phyloP scores from a whole-genome alignment of 23 tunicate species.

The Halocynthia aurantium region DNA sequence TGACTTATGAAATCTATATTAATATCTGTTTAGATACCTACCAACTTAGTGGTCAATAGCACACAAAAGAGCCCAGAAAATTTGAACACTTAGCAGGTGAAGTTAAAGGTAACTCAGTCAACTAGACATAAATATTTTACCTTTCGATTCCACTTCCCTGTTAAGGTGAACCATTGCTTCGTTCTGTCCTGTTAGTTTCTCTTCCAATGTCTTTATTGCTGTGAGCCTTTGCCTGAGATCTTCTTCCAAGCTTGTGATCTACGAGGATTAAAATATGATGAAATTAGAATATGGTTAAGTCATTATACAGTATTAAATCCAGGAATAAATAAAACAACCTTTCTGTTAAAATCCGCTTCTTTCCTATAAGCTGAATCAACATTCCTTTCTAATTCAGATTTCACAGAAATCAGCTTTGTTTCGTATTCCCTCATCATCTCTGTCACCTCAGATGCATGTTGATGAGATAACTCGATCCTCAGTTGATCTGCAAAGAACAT shows the following conservation, averaged over 20 bases:
- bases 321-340: slow-evolving; percentile 21
- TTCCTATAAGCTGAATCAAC: slow-evolving; percentile 19
- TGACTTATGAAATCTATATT: too few species aligned
- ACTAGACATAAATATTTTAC: slow-evolving; percentile 4
- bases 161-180: slow-evolving; percentile 47
- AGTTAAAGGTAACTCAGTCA: too few species aligned
- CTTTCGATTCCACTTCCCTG: slow-evolving; percentile 68
- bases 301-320: neutral
- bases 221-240: slow-evolving; percentile 38
- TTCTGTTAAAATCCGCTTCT: slow-evolving; percentile 43
- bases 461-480: slow-evolving; percentile 46
- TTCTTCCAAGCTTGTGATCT: slow-evolving; percentile 60
- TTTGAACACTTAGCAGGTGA: too few species aligned
- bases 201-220: slow-evolving; percentile 26
- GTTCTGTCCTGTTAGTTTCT: slow-evolving; percentile 48
- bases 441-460: slow-evolving; percentile 61
- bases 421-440: slow-evolving; percentile 68
- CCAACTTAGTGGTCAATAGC: too few species aligned
- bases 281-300: too few species aligned
- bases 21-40: too few species aligned
- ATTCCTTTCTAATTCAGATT: slow-evolving; percentile 36
- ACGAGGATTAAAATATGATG: slow-evolving; percentile 3
- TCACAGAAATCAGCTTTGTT: slow-evolving; percentile 52
- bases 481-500: slow-evolving; percentile 46
- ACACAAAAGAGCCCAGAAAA: too few species aligned